A percentile compares a stretch with the other conserved stretches of the same genome.
These are phyloP conservation scores for Crotalus viridis DNA, from an alignment of 2,113 vertebrate genomes.

Conservation along the genomic window DNA sequence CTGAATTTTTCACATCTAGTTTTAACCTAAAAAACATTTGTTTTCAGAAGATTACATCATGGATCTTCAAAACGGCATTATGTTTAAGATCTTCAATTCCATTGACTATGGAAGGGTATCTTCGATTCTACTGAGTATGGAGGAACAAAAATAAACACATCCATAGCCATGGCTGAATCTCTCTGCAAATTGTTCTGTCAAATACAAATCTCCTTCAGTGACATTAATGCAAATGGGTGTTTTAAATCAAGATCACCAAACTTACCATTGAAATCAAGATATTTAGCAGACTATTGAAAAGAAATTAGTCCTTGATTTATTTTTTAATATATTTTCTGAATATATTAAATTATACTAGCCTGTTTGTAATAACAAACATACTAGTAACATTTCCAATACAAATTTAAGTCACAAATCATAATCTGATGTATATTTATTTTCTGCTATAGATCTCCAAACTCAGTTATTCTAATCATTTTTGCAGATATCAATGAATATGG, in stretches of 20 bases:
- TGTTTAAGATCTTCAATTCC: neutral
- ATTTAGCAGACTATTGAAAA: neutral
- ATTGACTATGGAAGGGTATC: neutral
- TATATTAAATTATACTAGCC: neutral
- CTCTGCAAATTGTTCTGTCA: neutral
- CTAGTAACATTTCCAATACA: slow-evolving; percentile 25
- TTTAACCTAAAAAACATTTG: neutral
- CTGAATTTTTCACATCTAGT: neutral
- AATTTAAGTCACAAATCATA: slow-evolving; percentile 26
- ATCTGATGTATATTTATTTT: neutral
- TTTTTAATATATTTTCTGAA: neutral
- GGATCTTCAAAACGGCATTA: neutral
- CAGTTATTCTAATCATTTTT: slow-evolving; percentile 54
- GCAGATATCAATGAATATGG: slow-evolving; percentile 95
- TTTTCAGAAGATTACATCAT: neutral
- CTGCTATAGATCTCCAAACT: slow-evolving; percentile 29
- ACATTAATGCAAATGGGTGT: neutral
- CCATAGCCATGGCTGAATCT: neutral
- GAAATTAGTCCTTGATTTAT: neutral
- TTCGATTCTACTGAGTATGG: neutral
- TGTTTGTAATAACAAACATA: neutral
- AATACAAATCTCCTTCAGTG: neutral
- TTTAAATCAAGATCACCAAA: neutral
- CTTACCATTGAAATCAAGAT: neutral
- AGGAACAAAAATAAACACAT: neutral